Evolutionary conservation across 53 echinoderm and acorn worm species (phyloP), one percentile per base, ranked within the genome.

Genomic region (Temnopleurus reevesii): DNA sequence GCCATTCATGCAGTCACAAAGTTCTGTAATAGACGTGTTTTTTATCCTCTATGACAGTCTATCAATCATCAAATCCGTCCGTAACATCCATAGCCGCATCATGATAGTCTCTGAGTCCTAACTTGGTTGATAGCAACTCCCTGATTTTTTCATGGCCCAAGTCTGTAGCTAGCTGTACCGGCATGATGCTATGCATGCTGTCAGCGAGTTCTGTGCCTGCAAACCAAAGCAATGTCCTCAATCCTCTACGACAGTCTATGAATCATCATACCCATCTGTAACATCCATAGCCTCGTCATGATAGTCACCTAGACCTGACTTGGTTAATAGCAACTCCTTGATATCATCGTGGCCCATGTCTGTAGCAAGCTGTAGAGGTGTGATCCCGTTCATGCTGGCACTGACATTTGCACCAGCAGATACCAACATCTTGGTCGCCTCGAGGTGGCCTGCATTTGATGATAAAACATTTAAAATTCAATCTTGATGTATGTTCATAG

Each of bases 341-440:
- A 97, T 97, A 25, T 92, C 87, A 23, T 43, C 80, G 17, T 95
- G 95, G 17, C 91, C 97, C 94, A 97, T 90, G 45, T 97, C 95
- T 64, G 60, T 43, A 15, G 97, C 97, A 23, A 97, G 90, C 55
- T 95, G 90, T 24, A 89, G 49, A 25, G 95, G 94, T 35, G 94
- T 92, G 63, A 95, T 77, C 12, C 95, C 97, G 60, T 92, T 94
- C 95, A 97, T 97, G 12, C 55, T 91, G 51, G 95, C 95, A 1
- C 45, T 35, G 10, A 65, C 45, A 33, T 95, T 85, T 1, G 97
- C 97, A 33, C 97, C 95, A 15, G 93, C 94, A 25, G 91, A 90
- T 10, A 97, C 71, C 53, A 97, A 89, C 25, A 91, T 56, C 90
- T 90, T 51, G 28, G 94, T 92, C 19, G 92, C 93, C 8, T 92